A percentile compares a stretch with the other conserved stretches of the same genome.
Conservation (phyloP, 2,797 vertebrate genomes). For the Hirundo rustica region DNA sequence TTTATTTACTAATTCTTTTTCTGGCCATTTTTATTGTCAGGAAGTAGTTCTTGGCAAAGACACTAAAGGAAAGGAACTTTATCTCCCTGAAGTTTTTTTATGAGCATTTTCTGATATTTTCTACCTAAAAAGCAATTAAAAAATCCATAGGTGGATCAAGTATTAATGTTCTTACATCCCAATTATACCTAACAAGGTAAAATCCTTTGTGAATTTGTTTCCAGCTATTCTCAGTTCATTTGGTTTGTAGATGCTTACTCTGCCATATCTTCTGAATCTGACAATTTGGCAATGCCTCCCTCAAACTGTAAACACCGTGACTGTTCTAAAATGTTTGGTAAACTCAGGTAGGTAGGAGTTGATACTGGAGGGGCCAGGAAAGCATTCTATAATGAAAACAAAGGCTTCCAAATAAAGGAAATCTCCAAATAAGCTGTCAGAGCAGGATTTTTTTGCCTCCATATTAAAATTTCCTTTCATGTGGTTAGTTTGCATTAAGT, state of each 20-base stretch:
- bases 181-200: not conserved
- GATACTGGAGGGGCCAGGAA: not conserved
- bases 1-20: not conserved
- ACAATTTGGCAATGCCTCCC: not conserved
- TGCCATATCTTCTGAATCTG: not conserved
- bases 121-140: not conserved
- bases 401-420: not conserved
- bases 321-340: not conserved
- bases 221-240: not conserved
- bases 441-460: not conserved
- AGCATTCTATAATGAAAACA: not conserved
- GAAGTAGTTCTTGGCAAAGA: not conserved
- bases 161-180: not conserved
- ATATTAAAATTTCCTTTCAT: conserved; percentile 41
- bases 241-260: not conserved
- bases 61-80: not conserved
- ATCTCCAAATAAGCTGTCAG: conserved; percentile 3
- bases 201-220: not conserved
- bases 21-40: not conserved
- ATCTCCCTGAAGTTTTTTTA: not conserved
- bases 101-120: not conserved
- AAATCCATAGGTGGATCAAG: not conserved
- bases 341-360: not conserved
- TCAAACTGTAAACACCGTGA: not conserved
- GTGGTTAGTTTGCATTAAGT: conserved; percentile 35